Evolutionary conservation across 2,888 invertebrate genomes (phyloP), one percentile per base, ranked within the genome.

Genomic region (Coleophora flavipennella): DNA sequence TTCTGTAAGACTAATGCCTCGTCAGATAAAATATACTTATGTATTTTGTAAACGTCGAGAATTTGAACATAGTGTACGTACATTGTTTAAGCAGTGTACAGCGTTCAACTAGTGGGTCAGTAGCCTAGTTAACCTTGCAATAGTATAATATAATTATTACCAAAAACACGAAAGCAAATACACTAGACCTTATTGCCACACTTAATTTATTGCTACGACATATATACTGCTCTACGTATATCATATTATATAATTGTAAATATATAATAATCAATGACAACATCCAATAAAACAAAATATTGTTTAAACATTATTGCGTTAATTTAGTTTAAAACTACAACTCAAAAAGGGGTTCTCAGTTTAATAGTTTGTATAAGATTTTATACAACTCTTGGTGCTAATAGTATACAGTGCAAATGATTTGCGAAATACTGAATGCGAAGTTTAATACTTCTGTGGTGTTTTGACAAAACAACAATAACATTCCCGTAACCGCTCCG

Each of bases 141-240:
- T 58, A 59, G 50, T 29, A 20, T 20, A 20, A 20, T 31, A 14
- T 26, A 25, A 59, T 64, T 58, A 59, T 62, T 57, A 67, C 59
- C 58, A 64, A 61, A 69, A 65, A 78, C 75, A 73, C 67, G 63
- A 60, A 83, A 81, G 79, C 80, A 72, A 78, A 74, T 72, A 68
- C 72, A 74, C 78, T 76, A 77, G 57, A 65, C 61, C 61, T 84
- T 83, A 83, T 83, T 84, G 81, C 83, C 79, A 81, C 72, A 72
- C 79, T 76, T 79, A 78, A 65, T 43, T 80, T 84, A 84, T 84
- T 84, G 83, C 83, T 84, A 84, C 80, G 67, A 80, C 77, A 81
- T 72, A 70, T 65, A 43, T 20, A 79, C 66, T 55, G 66, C 49
- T 67, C 77, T 79, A 79, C 72, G 62, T 72, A 66, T 60, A 61